Percentiles rank a stretch among this genome's conserved stretches.
phyloP scores from a whole-genome alignment of 1,140 invertebrate species.

The Leptinotarsa defecta region DNA sequence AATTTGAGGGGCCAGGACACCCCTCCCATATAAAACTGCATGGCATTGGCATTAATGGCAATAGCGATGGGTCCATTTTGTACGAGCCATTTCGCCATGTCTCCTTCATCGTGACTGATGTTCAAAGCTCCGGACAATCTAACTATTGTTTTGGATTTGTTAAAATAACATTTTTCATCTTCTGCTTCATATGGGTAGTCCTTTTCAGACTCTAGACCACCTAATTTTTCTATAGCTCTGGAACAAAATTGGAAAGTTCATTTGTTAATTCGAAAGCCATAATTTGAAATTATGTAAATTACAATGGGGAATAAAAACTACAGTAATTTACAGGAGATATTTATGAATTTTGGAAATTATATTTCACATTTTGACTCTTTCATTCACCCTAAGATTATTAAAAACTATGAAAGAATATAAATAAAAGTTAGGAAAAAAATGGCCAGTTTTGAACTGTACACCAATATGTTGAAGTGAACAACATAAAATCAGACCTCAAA shows the following conservation, averaged over 20 bases:
- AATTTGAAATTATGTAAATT: no score
- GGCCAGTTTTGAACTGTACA: no score
- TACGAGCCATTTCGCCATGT: conserved; percentile 92
- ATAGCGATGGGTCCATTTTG: conserved; percentile 95
- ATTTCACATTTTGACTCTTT: no score
- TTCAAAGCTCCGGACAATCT: conserved; percentile 84
- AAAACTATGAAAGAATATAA: no score
- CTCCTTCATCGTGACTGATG: conserved; percentile 85
- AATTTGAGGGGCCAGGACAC: conserved; percentile 92
- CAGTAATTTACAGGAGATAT: no score
- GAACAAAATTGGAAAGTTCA: conserved; percentile 31
- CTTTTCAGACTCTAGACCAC: conserved; percentile 87
- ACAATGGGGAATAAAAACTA: no score
- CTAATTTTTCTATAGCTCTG: conserved; percentile 81
- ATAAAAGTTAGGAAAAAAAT: no score
- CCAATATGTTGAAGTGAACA: no score
- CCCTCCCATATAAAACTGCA: conserved; percentile 98
- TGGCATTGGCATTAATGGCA: conserved; percentile 96
- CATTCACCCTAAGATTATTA: no score
- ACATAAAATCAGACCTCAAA: conserved; percentile 45
- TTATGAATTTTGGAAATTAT: no score
- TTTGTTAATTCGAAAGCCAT: no score
- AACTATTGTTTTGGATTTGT: conserved; percentile 69
- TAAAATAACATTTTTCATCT: conserved; percentile 81
- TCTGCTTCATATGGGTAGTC: conserved; percentile 92